Evolutionary conservation across 2,888 invertebrate species (phyloP), one percentile per base, ranked within the genome.

Genomic region (Phyto melanocephala): DNA sequence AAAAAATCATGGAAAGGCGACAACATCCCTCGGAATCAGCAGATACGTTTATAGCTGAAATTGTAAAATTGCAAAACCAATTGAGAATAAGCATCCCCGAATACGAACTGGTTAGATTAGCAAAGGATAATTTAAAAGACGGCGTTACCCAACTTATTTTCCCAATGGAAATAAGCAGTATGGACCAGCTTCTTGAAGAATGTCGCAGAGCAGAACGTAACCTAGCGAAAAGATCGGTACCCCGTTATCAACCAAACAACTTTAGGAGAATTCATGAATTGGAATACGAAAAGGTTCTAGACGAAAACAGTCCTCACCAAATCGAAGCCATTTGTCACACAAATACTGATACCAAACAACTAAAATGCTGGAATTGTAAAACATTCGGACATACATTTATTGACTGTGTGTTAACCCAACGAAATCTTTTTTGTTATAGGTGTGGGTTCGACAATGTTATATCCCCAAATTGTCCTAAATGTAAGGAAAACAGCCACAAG

Each of bases 1-100:
- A 45, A 50, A 15, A 24, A 15, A 63, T 65, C 6, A 35, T 74
- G 17, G 74, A 74, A 54, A 54, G 63, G 22, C 28, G 54, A 13
- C 63, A 74, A 54, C 20, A 33, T 3, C 35, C 17, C 1, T 35
- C n/a, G n/a, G n/a, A n/a, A n/a, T n/a, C n/a, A n/a, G n/a, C n/a
- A n/a, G n/a, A n/a, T n/a, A n/a, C n/a, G n/a, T n/a, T n/a, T n/a
- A n/a, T n/a, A n/a, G n/a, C n/a, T n/a, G n/a, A n/a, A n/a, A n/a
- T n/a, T n/a, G n/a, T n/a, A n/a, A n/a, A n/a, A n/a, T n/a, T n/a
- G n/a, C n/a, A n/a, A n/a, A n/a, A n/a, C n/a, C n/a, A n/a, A 8
- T 11, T 45, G 1, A 1, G 17, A 17, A 7, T 15, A 7, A 45
- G 42, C 6, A 45, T 45, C 17, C 42, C 42, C 15, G 42, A 45